phyloP scores from a whole-genome alignment of 1,140 invertebrate species.

The Aphelenchoides fujianensis region DNA sequence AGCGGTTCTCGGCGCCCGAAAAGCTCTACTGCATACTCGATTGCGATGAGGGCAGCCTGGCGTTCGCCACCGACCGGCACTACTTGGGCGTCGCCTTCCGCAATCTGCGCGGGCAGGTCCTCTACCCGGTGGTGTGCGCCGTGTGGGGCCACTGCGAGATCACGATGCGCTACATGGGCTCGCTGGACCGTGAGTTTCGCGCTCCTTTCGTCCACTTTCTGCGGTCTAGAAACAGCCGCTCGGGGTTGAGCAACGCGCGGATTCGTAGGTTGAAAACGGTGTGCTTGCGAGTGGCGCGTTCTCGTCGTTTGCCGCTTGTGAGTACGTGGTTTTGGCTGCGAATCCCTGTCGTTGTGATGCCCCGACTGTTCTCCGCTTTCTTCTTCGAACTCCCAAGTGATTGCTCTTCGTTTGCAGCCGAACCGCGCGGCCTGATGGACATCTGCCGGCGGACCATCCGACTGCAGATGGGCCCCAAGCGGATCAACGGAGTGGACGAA shows the following conservation, averaged over 20 bases:
- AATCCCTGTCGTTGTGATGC: not conserved
- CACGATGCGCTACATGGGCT: constrained; percentile 96
- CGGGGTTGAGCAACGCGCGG: too few species aligned
- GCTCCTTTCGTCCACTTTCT: constrained; percentile 6
- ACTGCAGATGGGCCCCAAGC: constrained; percentile 35
- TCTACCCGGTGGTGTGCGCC: constrained; percentile 95
- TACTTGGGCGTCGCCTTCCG: constrained; percentile 95
- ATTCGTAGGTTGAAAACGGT: not conserved
- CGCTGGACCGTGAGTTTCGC: constrained; percentile 80
- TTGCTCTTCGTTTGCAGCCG: constrained; percentile 45
- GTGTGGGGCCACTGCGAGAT: constrained; percentile 99
- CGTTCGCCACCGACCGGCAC: constrained; percentile 94
- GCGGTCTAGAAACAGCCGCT: constrained; percentile 4
- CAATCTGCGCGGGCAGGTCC: constrained; percentile 89
- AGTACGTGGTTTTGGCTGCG: not conserved
- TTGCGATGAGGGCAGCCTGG: constrained; percentile 97
- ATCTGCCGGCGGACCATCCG: constrained; percentile 47
- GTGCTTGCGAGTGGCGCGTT: not conserved
- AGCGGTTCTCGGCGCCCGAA: not conserved
- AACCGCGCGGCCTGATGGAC: constrained; percentile 50
- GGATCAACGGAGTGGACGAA: constrained; percentile 42
- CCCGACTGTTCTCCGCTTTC: too few species aligned
- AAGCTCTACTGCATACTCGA: constrained; percentile 86
- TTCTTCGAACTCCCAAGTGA: too few species aligned
- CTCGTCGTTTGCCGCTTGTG: not conserved